A percentile compares a stretch with the other conserved stretches of the same genome.
These are phyloP conservation scores for Eulimnadia texana DNA, from an alignment of 1,140 invertebrate genomes.

Conservation along the genomic window DNA sequence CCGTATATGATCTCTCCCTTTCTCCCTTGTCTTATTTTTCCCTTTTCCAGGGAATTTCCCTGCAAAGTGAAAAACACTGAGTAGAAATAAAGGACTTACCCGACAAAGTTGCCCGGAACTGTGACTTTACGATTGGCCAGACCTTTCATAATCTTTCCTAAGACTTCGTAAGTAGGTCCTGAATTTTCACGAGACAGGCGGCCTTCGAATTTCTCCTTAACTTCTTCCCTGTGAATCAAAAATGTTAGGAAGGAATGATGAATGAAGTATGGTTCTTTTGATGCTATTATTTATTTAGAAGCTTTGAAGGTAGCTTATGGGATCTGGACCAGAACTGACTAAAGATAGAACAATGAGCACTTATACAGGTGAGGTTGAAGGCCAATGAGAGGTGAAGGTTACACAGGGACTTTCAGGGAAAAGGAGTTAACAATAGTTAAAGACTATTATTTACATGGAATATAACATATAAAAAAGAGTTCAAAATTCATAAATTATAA, in stretches of 20 bases:
- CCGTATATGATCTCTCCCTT: no score
- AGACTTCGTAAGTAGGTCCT: constrained; percentile 87
- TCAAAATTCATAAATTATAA: constrained; percentile 5
- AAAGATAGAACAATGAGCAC: no score
- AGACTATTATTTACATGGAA: constrained; percentile 10
- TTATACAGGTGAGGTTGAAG: no score
- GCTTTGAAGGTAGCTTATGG: no score
- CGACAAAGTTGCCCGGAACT: constrained; percentile 78
- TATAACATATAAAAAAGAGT: not conserved
- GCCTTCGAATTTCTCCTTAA: constrained; percentile 87
- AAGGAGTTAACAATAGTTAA: no score
- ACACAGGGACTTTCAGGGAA: no score
- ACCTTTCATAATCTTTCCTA: constrained; percentile 91
- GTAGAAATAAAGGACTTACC: constrained; percentile 38
- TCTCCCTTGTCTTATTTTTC: no score
- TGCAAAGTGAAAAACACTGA: not conserved
- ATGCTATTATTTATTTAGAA: not conserved
- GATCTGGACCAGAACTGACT: no score
- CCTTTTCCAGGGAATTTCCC: no score
- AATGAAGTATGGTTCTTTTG: not conserved
- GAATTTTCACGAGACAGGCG: constrained; percentile 81
- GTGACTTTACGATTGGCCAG: constrained; percentile 90
- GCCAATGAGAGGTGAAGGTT: no score
- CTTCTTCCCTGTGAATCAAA: constrained; percentile 49
- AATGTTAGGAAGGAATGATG: not conserved